A percentile compares a stretch with the other conserved stretches of the same genome.
Conservation (phyloP, 2,113 vertebrate genomes). For the Catagonus wagneri region DNA sequence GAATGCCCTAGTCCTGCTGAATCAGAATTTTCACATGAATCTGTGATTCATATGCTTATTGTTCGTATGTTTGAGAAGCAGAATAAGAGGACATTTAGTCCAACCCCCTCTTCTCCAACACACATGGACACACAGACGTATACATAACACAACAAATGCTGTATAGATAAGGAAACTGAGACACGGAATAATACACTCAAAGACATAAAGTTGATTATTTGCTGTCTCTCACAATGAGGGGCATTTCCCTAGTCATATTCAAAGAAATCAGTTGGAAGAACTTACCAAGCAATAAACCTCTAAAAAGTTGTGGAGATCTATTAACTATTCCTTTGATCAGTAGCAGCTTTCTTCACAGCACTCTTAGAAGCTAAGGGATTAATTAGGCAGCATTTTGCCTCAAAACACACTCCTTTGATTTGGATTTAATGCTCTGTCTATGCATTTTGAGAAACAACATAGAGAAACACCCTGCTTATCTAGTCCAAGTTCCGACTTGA, state of each 20-base stretch:
- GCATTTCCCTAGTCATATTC: constrained; percentile 14
- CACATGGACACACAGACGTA: neutral
- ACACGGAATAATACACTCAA: neutral
- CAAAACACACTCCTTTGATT: constrained; percentile 78
- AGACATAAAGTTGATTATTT: neutral
- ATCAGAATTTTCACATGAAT: neutral
- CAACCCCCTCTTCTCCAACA: neutral
- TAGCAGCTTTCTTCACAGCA: constrained; percentile 75
- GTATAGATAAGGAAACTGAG: neutral
- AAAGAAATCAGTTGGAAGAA: constrained; percentile 51
- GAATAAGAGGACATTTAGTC: neutral
- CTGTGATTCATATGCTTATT: neutral
- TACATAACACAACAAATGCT: neutral
- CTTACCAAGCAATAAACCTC: neutral
- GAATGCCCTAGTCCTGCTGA: neutral
- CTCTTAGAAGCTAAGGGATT: constrained; percentile 75
- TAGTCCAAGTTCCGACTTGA: neutral
- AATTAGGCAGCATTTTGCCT: constrained; percentile 83
- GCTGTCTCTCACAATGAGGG: neutral
- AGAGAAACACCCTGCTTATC: neutral
- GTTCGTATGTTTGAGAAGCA: neutral
- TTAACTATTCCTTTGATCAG: constrained; percentile 84
- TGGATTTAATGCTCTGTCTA: constrained; percentile 68
- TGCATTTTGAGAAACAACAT: neutral
- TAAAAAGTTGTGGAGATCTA: neutral